Percentiles rank a stretch among this genome's conserved stretches.
Conservation (phyloP, 2,888 invertebrate genomes). For the Diplazon laetatorius region DNA sequence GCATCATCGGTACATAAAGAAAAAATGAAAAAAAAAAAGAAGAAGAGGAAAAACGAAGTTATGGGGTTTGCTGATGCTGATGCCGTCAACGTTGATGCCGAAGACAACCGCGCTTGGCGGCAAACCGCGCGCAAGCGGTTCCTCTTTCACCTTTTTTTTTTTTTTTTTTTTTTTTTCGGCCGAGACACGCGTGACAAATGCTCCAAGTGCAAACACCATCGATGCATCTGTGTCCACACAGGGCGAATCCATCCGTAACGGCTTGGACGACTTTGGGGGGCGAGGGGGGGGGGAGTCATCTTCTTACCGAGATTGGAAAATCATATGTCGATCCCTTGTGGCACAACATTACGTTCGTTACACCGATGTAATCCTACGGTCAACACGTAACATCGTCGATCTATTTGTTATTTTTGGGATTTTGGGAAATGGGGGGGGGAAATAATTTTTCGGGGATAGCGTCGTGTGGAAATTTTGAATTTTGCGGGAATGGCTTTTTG, state of each 20-base stretch:
- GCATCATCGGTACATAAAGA: slow-evolving; percentile 79
- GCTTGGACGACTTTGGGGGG: not conserved
- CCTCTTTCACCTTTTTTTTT: slow-evolving; percentile 76
- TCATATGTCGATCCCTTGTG: slow-evolving; percentile 51
- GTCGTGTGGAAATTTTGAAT: too few relatives aligned
- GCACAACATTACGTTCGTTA: slow-evolving; percentile 35
- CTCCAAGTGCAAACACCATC: slow-evolving; percentile 79
- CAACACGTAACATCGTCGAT: too few relatives aligned
- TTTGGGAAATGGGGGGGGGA: too few relatives aligned
- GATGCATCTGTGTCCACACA: slow-evolving; percentile 82
- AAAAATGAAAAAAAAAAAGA: too few relatives aligned
- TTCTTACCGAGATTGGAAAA: slow-evolving; percentile 46
- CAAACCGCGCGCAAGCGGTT: slow-evolving; percentile 70
- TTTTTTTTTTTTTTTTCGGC: too few relatives aligned
- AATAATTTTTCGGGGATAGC: too few relatives aligned
- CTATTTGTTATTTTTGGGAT: too few relatives aligned
- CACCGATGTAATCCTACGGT: not conserved
- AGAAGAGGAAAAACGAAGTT: too few relatives aligned
- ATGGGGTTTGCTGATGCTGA: not conserved
- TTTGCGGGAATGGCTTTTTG: too few relatives aligned
- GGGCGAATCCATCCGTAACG: slow-evolving; percentile 36
- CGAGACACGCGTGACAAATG: slow-evolving; percentile 83
- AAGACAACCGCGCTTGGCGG: too few relatives aligned
- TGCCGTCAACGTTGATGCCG: too few relatives aligned
- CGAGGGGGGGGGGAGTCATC: not conserved